Evolutionary conservation across 2,797 vertebrate genomes (phyloP).

Genomic region (Poecilia velifera): DNA sequence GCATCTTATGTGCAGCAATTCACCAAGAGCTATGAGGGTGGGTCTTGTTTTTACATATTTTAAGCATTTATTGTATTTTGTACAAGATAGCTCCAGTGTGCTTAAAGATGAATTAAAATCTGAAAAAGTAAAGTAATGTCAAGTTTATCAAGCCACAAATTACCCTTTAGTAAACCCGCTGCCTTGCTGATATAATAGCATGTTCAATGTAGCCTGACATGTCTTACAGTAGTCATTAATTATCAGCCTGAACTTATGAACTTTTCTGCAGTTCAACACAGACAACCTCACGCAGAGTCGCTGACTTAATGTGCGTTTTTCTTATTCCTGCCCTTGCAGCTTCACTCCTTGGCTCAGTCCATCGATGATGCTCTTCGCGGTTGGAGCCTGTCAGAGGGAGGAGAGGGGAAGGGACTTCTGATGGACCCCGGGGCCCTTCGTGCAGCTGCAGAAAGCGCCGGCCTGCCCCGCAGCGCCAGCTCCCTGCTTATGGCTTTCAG

Average conservation of each 20-base stretch:
- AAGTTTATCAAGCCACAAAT: background rate
- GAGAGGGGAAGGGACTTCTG: conserved; percentile 76
- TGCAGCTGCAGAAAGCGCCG: conserved; percentile 80
- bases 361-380: conserved; percentile 97
- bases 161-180: background rate
- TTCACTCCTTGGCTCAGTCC: conserved; percentile 95
- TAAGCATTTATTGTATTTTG: no score
- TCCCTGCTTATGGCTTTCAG: conserved; percentile 98
- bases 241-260: conserved; percentile 6
- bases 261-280: background rate
- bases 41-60: background rate
- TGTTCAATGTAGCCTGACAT: conserved; percentile 3
- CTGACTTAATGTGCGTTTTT: conserved; percentile 28
- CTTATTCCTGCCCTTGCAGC: conserved; percentile 73
- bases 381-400: conserved; percentile 91
- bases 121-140: background rate
- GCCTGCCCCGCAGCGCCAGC: conserved; percentile 90
- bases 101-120: background rate
- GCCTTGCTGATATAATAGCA: background rate
- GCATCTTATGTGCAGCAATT: background rate
- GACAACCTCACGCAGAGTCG: conserved; percentile 13
- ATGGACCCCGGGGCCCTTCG: conserved; percentile 80
- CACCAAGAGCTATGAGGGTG: background rate
- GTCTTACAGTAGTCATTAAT: conserved; percentile 15
- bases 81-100: background rate